Evolutionary conservation across 1,140 invertebrate species (phyloP), one percentile per base, ranked within the genome.

Genomic region (Palaemon carinicauda): DNA sequence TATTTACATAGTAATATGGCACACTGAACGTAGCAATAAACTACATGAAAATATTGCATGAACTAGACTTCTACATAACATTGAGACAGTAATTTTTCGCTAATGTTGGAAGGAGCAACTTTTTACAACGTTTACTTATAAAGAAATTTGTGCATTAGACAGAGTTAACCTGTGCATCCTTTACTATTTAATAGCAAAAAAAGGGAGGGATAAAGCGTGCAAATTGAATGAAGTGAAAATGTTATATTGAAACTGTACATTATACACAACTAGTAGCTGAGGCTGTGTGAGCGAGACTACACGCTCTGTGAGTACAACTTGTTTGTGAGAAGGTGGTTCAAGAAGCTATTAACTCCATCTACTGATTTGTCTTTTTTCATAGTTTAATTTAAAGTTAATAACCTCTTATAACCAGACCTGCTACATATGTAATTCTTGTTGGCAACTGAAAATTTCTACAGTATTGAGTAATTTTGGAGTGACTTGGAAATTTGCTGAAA

Each of bases 261-360:
- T 85, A 85, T 85, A 85, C 82, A 85, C 82, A 85, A 53, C 53
- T 71, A 83, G 82, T 74, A 83, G 82, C 73, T 77, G 74, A 84
- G 75, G 77, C 75, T 85, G 60, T 77, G 82, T 85, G 82, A 85
- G 74, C 82, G 82, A 85, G 82, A 74, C 82, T 79, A 51, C 82
- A 85, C 75, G 56, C 60, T 71, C 82, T 85, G 82, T 85, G 82
- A 85, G 82, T 29, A 85, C 82, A 85, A 85, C 82, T 79, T 74
- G 74, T 69, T 53, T 60, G 60, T 50, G 29, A 71, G 74, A 15
- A 78, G 75, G 56, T 56, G 74, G 60, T 71, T 79, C 41, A 79
- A 78, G 56, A 51, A 33, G 82, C 56, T 24, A 83, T 81, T 15
- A 31, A 71, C 24, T 51, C 33, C 50, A 52, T 69, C n/a, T 17